Percentiles rank a stretch among this genome's conserved stretches.
phyloP scores from a whole-genome alignment of 2,113 vertebrate species.

The Callithrix jacchus region DNA sequence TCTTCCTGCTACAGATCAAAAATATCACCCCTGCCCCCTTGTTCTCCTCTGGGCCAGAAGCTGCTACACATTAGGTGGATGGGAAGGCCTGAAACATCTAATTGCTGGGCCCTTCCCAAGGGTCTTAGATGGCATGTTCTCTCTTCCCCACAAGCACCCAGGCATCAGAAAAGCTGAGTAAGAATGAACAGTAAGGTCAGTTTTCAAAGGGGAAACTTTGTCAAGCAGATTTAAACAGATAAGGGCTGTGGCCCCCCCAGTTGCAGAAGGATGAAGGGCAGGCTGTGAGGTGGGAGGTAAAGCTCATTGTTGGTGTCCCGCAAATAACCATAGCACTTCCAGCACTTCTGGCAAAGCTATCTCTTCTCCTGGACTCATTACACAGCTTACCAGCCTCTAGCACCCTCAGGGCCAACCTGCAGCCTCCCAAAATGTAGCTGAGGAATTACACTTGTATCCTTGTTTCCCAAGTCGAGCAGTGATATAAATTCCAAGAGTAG shows the following conservation, averaged over 20 bases:
- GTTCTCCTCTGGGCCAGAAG: not conserved
- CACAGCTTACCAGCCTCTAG: not conserved
- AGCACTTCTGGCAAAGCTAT: not conserved
- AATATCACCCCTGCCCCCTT: not conserved
- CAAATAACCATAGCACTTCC: not conserved
- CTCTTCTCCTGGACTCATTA: not conserved
- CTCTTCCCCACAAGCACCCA: not conserved
- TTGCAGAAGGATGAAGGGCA: no score
- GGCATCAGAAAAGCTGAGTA: not conserved
- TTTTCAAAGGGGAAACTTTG: not conserved
- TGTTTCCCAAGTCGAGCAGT: not conserved
- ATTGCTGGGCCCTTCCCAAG: not conserved
- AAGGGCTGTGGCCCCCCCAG: not conserved
- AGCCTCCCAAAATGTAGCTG: not conserved
- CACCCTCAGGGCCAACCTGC: not conserved
- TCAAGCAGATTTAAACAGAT: not conserved
- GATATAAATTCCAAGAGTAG: not conserved
- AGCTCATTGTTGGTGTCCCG: not conserved
- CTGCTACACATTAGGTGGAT: not conserved
- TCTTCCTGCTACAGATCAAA: not conserved
- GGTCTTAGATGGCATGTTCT: not conserved
- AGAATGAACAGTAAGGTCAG: not conserved
- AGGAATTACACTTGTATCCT: not conserved
- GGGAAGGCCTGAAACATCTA: not conserved
- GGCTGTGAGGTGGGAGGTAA: not conserved